These are phyloP conservation scores for Poecilia gillii DNA, from an alignment of 2,797 vertebrate genomes.

Conservation along the genomic window DNA sequence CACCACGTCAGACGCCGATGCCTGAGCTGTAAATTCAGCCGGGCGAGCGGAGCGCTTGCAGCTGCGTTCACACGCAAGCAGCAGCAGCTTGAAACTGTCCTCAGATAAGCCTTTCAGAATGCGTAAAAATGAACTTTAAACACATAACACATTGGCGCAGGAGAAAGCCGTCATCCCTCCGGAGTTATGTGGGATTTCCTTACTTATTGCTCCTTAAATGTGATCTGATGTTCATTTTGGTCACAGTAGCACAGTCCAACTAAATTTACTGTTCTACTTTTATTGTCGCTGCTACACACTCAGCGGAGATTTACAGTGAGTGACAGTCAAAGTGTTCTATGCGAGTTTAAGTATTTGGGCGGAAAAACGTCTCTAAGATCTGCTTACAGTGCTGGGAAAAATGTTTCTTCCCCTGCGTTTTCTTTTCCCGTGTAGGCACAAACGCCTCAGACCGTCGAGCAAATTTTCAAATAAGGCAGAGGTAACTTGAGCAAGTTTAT, in stretches of 20 bases:
- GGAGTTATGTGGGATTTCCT: neutral
- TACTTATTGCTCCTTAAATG: neutral
- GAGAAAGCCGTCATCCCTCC: neutral
- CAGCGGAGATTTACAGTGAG: neutral
- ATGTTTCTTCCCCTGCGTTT: neutral
- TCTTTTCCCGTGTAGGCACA: neutral
- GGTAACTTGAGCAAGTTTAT: neutral
- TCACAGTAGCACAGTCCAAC: neutral
- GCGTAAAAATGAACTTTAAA: neutral
- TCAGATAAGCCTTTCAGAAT: neutral
- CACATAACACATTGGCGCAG: neutral
- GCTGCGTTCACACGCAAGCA: neutral
- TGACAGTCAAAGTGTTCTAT: neutral
- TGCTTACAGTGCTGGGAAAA: neutral
- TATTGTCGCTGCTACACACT: neutral
- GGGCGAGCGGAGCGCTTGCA: neutral
- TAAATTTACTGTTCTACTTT: neutral
- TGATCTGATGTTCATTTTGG: neutral
- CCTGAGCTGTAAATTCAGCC: neutral
- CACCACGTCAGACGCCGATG: neutral
- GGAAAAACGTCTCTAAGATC: neutral
- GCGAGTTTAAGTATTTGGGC: neutral
- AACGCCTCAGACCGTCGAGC: neutral
- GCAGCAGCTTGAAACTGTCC: neutral
- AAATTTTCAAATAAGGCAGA: neutral